A percentile compares a stretch with the other conserved stretches of the same genome.
Evolutionary conservation across 2,888 invertebrate species (phyloP).

Genomic region (Polydrusus cervinus): DNA sequence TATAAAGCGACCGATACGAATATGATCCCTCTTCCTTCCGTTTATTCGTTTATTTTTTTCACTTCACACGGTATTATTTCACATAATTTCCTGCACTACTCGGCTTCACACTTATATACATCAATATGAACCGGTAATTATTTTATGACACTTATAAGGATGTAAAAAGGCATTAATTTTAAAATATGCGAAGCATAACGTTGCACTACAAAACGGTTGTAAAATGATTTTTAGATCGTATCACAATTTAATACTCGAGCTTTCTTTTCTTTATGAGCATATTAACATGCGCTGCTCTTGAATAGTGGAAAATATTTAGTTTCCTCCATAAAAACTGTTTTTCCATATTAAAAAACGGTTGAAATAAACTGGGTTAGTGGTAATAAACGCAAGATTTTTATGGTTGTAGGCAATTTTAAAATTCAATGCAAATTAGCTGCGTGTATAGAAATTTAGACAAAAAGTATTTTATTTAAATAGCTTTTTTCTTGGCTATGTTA

Average conservation of each 20-base stretch:
- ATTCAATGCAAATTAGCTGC: no score
- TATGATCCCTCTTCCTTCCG: conserved; percentile 60
- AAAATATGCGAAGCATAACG: conserved; percentile 50
- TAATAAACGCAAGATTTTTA: neutral
- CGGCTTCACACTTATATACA: conserved; percentile 57
- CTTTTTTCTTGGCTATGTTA: no score
- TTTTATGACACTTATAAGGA: conserved; percentile 59
- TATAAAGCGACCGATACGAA: conserved; percentile 52
- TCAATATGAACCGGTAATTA: conserved; percentile 58
- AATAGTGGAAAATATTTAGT: conserved; percentile 29
- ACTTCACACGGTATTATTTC: conserved; percentile 63
- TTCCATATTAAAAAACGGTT: neutral
- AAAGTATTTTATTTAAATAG: no score
- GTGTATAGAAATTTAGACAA: no score
- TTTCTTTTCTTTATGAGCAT: conserved; percentile 16
- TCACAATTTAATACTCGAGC: conserved; percentile 11
- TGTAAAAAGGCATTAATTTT: conserved; percentile 55
- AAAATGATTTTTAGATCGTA: conserved; percentile 44
- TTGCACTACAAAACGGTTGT: conserved; percentile 47
- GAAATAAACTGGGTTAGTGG: neutral
- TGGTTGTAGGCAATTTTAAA: neutral
- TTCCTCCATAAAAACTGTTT: conserved; percentile 20
- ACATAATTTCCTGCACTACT: conserved; percentile 62
- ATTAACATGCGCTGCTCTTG: conserved; percentile 16
- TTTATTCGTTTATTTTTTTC: conserved; percentile 51